Conservation (phyloP, 2,113 vertebrate genomes). For the Camelus dromedarius region DNA sequence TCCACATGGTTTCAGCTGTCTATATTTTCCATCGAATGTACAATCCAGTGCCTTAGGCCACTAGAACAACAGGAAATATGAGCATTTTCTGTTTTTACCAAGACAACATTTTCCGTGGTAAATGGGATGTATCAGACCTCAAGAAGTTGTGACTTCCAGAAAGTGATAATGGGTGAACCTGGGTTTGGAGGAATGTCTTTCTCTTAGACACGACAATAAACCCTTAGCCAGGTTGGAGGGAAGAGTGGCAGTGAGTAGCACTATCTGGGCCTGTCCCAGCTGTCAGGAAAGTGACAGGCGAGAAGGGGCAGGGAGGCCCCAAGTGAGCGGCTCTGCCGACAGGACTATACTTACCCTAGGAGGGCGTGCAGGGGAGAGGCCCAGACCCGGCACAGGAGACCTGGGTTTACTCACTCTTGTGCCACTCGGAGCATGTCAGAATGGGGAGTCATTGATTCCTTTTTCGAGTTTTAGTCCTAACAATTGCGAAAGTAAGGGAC, state of each 20-base stretch:
- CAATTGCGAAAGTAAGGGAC: background rate
- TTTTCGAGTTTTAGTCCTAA: background rate
- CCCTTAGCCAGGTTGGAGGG: background rate
- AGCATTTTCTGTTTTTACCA: background rate
- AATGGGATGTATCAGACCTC: background rate
- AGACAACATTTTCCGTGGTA: background rate
- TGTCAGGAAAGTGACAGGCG: constrained; percentile 12
- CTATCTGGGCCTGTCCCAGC: constrained; percentile 51
- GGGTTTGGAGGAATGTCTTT: constrained; percentile 28
- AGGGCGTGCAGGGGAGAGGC: rapidly evolving
- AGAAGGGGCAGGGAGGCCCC: background rate
- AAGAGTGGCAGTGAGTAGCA: background rate
- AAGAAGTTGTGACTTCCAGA: background rate
- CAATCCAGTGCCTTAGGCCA: background rate
- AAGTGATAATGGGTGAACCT: background rate
- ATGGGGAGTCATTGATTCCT: background rate
- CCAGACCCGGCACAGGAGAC: background rate
- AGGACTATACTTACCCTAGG: background rate
- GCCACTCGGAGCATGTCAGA: no score
- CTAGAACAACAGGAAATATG: background rate
- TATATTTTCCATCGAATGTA: background rate
- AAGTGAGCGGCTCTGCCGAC: background rate
- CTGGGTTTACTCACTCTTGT: background rate
- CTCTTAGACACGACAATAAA: background rate
- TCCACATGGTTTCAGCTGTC: background rate